Evolutionary conservation across 2,797 vertebrate species (phyloP), one percentile per base, ranked within the genome.

Genomic region (Pantherophis vulpinus): DNA sequence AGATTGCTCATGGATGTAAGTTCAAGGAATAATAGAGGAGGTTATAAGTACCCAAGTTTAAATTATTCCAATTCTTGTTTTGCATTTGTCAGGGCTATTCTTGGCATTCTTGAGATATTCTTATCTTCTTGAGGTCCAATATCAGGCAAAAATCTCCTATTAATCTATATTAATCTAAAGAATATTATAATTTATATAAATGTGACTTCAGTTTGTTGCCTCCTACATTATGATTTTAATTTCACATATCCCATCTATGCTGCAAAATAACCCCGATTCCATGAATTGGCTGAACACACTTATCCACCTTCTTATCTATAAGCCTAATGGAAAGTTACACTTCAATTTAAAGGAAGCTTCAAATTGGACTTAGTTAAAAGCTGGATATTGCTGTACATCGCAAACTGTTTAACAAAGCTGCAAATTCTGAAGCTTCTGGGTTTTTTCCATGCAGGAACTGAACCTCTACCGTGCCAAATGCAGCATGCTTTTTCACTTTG

Each of bases 401-500:
- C 11, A 32, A n/a, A 0, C 0, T 5, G 9, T 66, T 54, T 42
- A 63, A n/a, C 29, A 90, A n/a, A 27, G 0, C 0, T 23, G n/a
- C 18, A 66, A 8, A 61, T 47, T n/a, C n/a, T 18, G 70, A 83
- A 83, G 59, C 55, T 23, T 92, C 59, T 27, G 58, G 86, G 59
- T 87, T 74, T 95, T 6, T 11, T 95, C 89, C 94, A 92, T 63
- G 16, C 96, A 99, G 99, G 98, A 99, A 97, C 97, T 99, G 94
- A 99, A 99, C 93, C 98, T 98, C 2, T 99, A 99, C 97, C 97
- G 98, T 94, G 97, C 97, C 54, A 99, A 99, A 95, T 99, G 98
- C 97, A 99, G 98, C 94, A 97, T 98, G 95, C 96, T 99, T 54
- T 99, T 99, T 94, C 98, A 99, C 95, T 99, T 98, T 0, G 98